Evolutionary conservation across 2,113 vertebrate genomes (phyloP).

Genomic region (Pelvicachromis taeniatus): DNA sequence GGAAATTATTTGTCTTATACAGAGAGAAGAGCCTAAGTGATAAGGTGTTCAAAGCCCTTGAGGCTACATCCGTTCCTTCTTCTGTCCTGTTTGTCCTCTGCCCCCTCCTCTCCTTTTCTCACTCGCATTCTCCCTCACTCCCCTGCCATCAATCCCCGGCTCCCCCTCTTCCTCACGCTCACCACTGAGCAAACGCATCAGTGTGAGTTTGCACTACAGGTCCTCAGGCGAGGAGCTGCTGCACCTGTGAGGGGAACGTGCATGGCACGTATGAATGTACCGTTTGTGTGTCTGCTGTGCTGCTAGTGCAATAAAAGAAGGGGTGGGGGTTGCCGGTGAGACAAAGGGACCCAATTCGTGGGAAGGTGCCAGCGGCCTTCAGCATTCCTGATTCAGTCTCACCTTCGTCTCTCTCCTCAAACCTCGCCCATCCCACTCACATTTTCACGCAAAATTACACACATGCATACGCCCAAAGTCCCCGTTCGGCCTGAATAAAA

Average conservation of each 20-base stretch:
- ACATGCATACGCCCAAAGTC: background rate
- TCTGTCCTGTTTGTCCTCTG: slow-evolving; percentile 6
- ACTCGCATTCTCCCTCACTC: background rate
- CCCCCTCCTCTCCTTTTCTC: background rate
- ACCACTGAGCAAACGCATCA: slow-evolving; percentile 38
- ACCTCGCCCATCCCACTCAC: background rate
- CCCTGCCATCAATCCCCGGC: background rate
- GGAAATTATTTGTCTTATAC: background rate
- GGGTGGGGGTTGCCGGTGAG: background rate
- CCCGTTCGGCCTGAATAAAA: background rate
- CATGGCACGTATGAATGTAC: background rate
- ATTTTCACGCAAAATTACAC: background rate
- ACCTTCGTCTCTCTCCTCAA: background rate
- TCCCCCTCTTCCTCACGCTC: background rate
- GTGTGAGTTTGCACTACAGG: slow-evolving; percentile 30
- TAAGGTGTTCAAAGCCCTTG: slow-evolving; percentile 23
- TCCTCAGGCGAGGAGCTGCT: background rate
- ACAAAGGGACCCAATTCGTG: background rate
- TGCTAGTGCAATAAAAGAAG: background rate
- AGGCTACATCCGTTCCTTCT: slow-evolving; percentile 10
- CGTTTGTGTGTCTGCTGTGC: background rate
- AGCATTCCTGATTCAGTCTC: slow-evolving; percentile 9
- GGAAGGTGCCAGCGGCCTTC: slow-evolving; percentile 12
- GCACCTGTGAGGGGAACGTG: background rate
- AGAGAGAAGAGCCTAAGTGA: slow-evolving; percentile 31